Evolutionary conservation across 2,888 invertebrate genomes (phyloP), one percentile per base, ranked within the genome.

Genomic region (Papilio demoleus): DNA sequence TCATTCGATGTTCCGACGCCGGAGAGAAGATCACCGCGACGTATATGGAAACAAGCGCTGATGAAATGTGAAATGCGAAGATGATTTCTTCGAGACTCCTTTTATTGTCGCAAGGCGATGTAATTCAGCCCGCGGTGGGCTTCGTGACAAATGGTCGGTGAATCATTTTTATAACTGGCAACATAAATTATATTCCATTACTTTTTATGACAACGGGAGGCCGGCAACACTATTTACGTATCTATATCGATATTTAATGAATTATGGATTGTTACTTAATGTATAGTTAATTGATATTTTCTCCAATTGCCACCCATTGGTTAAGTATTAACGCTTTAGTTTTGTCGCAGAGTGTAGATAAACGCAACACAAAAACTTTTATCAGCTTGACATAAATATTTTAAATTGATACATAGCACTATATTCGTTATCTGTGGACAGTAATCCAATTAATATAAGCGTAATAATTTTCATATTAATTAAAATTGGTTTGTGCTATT

Each of bases 1-100:
- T 88, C 90, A 92, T 88, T 90, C 86, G 83, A 81, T 80, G 92
- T 88, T 90, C 86, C 83, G 82, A 81, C 82, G 80, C 77, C 81
- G 66, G 84, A 77, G 87, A 87, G 88, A 89, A 86, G 88, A 90
- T 87, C 88, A 82, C 72, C 78, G 80, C 80, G 78, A 80, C 86
- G 82, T 86, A 86, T 87, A 88, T 87, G 87, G 89, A 80, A 79
- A 79, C 74, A 74, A 67, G 73, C 71, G 75, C 76, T 85, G 87
- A 79, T 80, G 88, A 89, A 88, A 90, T 86, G 81, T 83, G 86
- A 86, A 85, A 86, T 85, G 80, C 76, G 77, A 75, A 68, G 73
- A 82, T 76, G 74, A 72, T 76, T 73, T n/a, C 74, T 67, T 68
- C 71, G 66, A 24, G 14, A n/a, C 22, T 66, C 70, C 63, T 68